Evolutionary conservation across 2,113 vertebrate species (phyloP).

Genomic region (Mohoua ochrocephala): DNA sequence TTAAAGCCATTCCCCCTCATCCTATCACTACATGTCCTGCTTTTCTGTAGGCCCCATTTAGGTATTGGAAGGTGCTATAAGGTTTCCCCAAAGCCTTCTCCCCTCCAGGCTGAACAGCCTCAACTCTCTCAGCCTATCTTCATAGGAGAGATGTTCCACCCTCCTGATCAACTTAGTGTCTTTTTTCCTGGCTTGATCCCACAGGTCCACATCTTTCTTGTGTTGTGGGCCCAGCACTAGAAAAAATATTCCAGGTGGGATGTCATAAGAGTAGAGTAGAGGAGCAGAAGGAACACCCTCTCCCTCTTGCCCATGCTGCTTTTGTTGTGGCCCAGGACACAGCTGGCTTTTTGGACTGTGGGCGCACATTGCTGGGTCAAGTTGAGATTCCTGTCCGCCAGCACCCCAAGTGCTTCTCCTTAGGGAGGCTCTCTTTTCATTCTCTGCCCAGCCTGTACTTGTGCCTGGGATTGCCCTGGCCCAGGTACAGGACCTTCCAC

Average conservation of each 20-base stretch:
- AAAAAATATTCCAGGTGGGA: not conserved
- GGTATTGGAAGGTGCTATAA: not conserved
- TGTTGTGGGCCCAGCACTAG: not conserved
- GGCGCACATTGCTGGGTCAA: accelerated
- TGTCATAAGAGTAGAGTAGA: not conserved
- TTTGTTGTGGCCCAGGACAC: not conserved
- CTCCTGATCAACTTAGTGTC: not conserved
- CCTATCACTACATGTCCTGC: not conserved
- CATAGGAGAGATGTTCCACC: not conserved
- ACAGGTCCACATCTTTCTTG: not conserved
- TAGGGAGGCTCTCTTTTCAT: not conserved
- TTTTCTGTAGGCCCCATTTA: not conserved
- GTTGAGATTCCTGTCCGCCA: not conserved
- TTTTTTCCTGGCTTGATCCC: not conserved
- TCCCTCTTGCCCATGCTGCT: not conserved
- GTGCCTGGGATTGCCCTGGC: not conserved
- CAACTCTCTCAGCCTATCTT: not conserved
- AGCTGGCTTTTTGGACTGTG: not conserved
- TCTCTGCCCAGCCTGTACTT: not conserved
- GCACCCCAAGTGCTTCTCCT: not conserved
- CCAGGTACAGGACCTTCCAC: accelerated
- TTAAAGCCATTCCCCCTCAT: not conserved
- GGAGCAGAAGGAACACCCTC: not conserved
- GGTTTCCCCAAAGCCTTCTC: not conserved
- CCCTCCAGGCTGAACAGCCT: too few species aligned